These are phyloP conservation scores for Picus viridis DNA, from an alignment of 2,797 vertebrate genomes.

Conservation along the genomic window DNA sequence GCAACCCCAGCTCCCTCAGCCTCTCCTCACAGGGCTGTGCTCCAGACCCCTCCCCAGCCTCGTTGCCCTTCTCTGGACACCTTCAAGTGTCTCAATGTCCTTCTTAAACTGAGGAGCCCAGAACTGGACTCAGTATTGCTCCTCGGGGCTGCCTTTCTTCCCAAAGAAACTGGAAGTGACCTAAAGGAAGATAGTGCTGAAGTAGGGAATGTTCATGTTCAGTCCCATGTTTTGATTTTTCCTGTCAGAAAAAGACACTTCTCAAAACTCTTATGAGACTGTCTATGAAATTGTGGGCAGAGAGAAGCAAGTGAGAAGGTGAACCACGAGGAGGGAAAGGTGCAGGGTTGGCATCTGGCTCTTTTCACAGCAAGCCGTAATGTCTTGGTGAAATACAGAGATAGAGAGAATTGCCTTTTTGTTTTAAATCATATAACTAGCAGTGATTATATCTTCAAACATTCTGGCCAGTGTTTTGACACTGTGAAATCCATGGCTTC, in stretches of 20 bases:
- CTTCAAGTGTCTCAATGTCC: too few relatives aligned
- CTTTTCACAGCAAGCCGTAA: neutral
- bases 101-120: too few relatives aligned
- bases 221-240: neutral
- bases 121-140: neutral
- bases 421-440: neutral
- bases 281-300: neutral
- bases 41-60: too few relatives aligned
- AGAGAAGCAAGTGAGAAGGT: neutral
- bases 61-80: too few relatives aligned
- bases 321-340: neutral
- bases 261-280: neutral
- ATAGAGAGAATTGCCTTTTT: neutral
- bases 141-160: neutral
- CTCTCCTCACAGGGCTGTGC: too few relatives aligned
- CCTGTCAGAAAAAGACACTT: neutral
- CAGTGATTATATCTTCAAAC: neutral
- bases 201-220: neutral
- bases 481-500: neutral
- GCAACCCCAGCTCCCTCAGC: too few relatives aligned
- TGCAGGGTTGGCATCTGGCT: neutral
- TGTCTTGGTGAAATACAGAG: neutral
- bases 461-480: neutral
- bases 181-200: neutral
- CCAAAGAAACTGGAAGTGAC: neutral